phyloP scores from a whole-genome alignment of 2,797 vertebrate genomes.

The Gila robusta region DNA sequence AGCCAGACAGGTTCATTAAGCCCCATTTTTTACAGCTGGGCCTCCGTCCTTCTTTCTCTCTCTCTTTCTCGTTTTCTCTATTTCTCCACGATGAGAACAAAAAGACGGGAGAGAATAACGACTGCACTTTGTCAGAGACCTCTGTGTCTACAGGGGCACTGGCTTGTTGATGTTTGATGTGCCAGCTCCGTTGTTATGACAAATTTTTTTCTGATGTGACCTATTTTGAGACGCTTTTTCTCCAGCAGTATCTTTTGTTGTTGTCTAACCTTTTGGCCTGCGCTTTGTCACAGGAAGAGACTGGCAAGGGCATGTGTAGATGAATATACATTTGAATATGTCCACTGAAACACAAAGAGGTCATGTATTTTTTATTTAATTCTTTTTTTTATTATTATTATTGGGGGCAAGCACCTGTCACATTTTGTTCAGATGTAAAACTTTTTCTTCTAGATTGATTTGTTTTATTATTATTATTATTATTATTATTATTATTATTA shows the following conservation, averaged over 20 bases:
- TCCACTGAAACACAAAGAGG: not conserved
- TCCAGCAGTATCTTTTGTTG: conserved; percentile 79
- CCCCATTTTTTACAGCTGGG: conserved; percentile 99
- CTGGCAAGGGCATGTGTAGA: conserved; percentile 73
- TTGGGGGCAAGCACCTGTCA: too few species aligned
- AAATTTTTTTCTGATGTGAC: conserved; percentile 90
- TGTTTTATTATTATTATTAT: not conserved
- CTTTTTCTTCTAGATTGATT: too few species aligned
- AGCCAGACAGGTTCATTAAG: conserved; percentile 99
- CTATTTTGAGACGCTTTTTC: conserved; percentile 84
- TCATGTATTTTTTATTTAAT: not conserved
- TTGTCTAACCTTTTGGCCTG: conserved; percentile 86
- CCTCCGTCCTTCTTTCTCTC: conserved; percentile 72
- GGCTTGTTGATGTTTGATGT: conserved; percentile 87
- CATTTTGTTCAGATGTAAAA: not conserved
- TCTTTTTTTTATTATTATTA: not conserved
- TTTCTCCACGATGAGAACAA: conserved; percentile 38
- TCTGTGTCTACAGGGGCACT: conserved; percentile 81
- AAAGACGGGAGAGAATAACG: conserved; percentile 74
- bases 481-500: not conserved
- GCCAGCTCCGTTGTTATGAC: conserved; percentile 93
- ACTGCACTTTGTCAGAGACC: conserved; percentile 87
- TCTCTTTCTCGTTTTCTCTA: conserved; percentile 49
- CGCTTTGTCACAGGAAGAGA: conserved; percentile 81
- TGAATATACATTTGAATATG: conserved; percentile 31